phyloP scores from a whole-genome alignment of 2,888 invertebrate genomes.

The Nymphalis urticae region DNA sequence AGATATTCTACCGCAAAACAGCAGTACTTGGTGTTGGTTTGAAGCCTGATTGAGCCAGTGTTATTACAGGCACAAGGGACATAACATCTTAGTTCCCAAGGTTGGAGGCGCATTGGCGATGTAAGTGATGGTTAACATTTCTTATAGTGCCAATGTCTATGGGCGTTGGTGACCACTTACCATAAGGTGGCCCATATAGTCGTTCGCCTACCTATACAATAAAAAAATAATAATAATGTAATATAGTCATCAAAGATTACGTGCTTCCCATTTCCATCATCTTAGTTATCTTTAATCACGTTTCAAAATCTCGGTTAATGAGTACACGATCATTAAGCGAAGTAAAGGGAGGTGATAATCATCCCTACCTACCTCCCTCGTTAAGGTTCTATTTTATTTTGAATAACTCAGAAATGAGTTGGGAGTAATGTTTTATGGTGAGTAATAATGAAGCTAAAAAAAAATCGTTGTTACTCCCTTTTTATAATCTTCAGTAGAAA shows the following conservation, averaged over 20 bases:
- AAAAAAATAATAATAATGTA: not conserved
- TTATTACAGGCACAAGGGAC: too few species aligned
- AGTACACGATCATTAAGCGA: constrained; percentile 49
- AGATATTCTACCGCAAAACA: too few species aligned
- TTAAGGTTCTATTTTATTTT: constrained; percentile 60
- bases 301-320: constrained; percentile 27
- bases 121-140: too few species aligned
- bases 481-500: constrained; percentile 11
- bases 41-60: too few species aligned
- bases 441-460: constrained; percentile 42
- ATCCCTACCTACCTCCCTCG: constrained; percentile 48
- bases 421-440: constrained; percentile 47
- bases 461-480: constrained; percentile 8
- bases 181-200: too few species aligned
- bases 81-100: too few species aligned
- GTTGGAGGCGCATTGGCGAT: too few species aligned
- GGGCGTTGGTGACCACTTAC: too few species aligned
- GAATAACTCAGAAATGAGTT: constrained; percentile 50
- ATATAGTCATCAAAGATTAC: not conserved
- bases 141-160: too few species aligned
- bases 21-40: too few species aligned
- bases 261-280: not conserved
- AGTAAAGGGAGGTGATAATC: constrained; percentile 63
- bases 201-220: too few species aligned
- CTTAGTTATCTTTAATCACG: constrained; percentile 18